Conservation (phyloP, 1,140 invertebrate species). For the Aphelinus certus region DNA sequence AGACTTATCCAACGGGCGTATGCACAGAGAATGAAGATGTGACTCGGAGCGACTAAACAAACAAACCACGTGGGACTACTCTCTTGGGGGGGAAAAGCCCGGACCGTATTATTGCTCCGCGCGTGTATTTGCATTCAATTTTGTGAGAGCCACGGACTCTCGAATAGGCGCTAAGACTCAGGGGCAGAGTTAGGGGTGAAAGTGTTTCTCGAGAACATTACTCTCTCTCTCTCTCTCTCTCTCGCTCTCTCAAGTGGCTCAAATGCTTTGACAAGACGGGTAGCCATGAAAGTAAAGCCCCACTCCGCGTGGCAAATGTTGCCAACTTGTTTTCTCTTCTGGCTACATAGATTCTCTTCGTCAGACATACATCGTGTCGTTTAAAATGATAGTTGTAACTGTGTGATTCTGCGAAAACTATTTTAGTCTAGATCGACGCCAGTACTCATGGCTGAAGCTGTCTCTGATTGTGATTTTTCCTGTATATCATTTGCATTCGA, state of each 20-base stretch:
- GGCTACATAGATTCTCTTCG: too few species aligned
- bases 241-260: neutral
- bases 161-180: neutral
- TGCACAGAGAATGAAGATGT: slow-evolving; percentile 13
- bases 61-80: slow-evolving; percentile 5
- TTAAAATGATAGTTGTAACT: too few species aligned
- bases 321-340: neutral
- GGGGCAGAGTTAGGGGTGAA: neutral
- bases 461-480: too few species aligned
- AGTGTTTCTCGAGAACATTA: slow-evolving; percentile 25
- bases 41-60: slow-evolving; percentile 27
- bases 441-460: too few species aligned
- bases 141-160: slow-evolving; percentile 31
- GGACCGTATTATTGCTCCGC: slow-evolving; percentile 26
- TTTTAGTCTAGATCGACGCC: too few species aligned
- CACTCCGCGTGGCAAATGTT: neutral
- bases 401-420: too few species aligned
- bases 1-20: neutral
- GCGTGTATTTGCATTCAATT: slow-evolving; percentile 56
- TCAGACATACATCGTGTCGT: too few species aligned
- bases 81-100: slow-evolving; percentile 2
- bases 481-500: too few species aligned
- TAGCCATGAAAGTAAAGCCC: neutral
- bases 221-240: too few species aligned
- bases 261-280: neutral